phyloP scores from a whole-genome alignment of 1,140 invertebrate species.

The Rhopalosiphum maidis region DNA sequence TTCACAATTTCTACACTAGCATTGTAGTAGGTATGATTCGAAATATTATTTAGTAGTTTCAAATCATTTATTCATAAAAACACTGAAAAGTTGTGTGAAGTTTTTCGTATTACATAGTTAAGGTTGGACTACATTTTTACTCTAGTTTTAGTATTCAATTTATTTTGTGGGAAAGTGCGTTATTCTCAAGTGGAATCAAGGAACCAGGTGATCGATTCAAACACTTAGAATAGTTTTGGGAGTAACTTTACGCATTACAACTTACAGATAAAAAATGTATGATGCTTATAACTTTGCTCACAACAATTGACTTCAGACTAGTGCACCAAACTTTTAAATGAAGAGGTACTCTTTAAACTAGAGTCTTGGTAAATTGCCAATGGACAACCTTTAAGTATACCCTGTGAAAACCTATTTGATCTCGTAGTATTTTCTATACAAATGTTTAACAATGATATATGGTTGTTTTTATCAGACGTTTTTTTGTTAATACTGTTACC shows the following conservation, averaged over 20 bases:
- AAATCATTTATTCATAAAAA: not conserved
- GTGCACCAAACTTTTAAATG: constrained; percentile 21
- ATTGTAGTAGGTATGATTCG: not conserved
- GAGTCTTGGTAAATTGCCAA: constrained; percentile 25
- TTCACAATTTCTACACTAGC: not conserved
- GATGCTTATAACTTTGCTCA: constrained; percentile 27
- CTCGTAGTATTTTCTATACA: not conserved
- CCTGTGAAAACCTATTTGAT: not conserved
- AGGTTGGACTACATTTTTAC: not conserved
- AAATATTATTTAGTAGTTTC: not conserved
- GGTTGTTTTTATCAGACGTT: not conserved
- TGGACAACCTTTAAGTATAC: not conserved
- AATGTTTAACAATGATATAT: not conserved
- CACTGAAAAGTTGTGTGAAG: not conserved
- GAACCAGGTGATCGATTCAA: constrained; percentile 44
- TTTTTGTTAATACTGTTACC: not conserved
- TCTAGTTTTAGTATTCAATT: not conserved
- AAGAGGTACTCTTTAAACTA: not conserved
- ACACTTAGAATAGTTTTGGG: constrained; percentile 28
- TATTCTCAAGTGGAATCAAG: not conserved
- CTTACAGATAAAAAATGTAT: constrained; percentile 18
- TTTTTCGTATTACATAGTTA: not conserved
- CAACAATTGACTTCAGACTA: constrained; percentile 6
- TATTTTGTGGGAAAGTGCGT: not conserved
- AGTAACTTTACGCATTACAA: constrained; percentile 29